Percentiles rank a stretch among this genome's conserved stretches.
Conservation (phyloP, 2,888 invertebrate genomes). For the Cephus spinipes region DNA sequence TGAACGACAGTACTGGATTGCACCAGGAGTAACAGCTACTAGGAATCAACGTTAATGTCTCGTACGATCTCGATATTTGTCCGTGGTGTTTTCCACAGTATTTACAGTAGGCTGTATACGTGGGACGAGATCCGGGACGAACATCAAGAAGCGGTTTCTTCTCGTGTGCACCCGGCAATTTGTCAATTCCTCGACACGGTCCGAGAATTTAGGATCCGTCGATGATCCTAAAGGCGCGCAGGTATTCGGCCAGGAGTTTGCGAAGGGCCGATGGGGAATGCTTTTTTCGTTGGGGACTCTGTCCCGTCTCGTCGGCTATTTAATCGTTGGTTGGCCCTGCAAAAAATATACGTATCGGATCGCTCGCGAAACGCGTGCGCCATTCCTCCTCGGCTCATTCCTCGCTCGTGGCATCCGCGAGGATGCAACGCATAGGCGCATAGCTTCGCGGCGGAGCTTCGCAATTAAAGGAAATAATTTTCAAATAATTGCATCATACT, state of each 20-base stretch:
- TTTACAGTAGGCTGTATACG: not conserved
- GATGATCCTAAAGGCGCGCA: not conserved
- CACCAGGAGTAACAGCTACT: slow-evolving; percentile 29
- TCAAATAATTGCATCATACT: slow-evolving; percentile 34
- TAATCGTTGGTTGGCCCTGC: slow-evolving; percentile 8
- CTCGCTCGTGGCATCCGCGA: not conserved
- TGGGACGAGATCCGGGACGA: slow-evolving; percentile 19
- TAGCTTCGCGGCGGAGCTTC: not conserved
- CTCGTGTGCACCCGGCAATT: slow-evolving; percentile 14
- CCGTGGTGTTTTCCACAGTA: not conserved
- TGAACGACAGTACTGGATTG: slow-evolving; percentile 29
- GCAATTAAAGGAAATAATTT: slow-evolving; percentile 44
- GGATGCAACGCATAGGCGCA: slow-evolving; percentile 1
- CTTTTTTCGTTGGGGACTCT: slow-evolving; percentile 14
- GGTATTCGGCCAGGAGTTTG: slow-evolving; percentile 3
- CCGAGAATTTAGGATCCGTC: not conserved
- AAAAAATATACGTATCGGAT: slow-evolving; percentile 1
- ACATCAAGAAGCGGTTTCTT: slow-evolving; percentile 11
- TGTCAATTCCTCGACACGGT: slow-evolving; percentile 9
- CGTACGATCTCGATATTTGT: slow-evolving; percentile 12
- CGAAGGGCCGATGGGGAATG: slow-evolving; percentile 9
- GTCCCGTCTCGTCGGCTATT: slow-evolving; percentile 12
- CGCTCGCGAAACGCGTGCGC: slow-evolving; percentile 10
- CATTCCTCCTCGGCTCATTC: slow-evolving; percentile 3
- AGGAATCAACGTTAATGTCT: slow-evolving; percentile 20